phyloP scores from a whole-genome alignment of 2,888 invertebrate species.

The Meghimatium bilineatum region DNA sequence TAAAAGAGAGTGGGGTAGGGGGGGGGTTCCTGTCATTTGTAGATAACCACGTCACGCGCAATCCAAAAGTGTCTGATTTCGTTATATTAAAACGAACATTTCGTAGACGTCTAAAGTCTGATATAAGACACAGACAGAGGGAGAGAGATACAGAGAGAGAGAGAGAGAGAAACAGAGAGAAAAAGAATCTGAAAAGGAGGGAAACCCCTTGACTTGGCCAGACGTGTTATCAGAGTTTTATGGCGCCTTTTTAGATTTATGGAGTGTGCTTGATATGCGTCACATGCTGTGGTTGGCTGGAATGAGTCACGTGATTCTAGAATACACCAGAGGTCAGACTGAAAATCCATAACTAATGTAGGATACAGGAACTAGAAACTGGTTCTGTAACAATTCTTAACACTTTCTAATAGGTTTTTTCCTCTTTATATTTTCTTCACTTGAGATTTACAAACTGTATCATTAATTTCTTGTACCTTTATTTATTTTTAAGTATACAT shows the following conservation, averaged over 20 bases:
- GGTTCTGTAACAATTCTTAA: neutral
- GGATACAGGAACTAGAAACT: neutral
- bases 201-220: neutral
- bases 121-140: too few relatives aligned
- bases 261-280: conserved; percentile 3
- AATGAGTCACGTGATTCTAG: neutral
- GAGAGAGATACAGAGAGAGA: too few relatives aligned
- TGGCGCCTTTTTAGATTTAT: conserved; percentile 9
- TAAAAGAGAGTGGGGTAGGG: too few relatives aligned
- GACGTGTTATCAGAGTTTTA: conserved; percentile 15
- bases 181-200: neutral
- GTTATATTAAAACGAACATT: too few relatives aligned
- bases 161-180: too few relatives aligned
- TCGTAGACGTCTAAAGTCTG: too few relatives aligned
- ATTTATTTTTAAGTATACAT: too few relatives aligned
- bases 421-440: neutral
- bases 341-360: neutral
- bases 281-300: neutral
- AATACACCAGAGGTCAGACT: neutral
- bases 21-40: too few relatives aligned
- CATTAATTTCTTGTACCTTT: too few relatives aligned
- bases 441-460: too few relatives aligned
- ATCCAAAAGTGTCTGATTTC: too few relatives aligned
- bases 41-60: too few relatives aligned
- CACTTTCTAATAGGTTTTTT: neutral